Conservation (phyloP, 92 coral and sea anemone species). For the Actinernus sp. region DNA sequence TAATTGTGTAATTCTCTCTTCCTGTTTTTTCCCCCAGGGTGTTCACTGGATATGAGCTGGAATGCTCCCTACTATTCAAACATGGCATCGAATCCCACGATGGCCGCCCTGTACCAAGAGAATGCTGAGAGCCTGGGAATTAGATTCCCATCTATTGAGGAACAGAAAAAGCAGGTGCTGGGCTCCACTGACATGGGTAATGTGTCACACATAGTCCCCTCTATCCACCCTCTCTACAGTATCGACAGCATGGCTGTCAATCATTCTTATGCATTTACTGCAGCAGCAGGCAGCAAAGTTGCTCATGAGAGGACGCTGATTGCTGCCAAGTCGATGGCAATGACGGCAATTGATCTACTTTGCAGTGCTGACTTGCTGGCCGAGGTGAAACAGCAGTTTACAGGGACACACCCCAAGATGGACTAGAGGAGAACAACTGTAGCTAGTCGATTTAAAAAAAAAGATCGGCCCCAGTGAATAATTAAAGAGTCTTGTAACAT, state of each 20-base stretch:
- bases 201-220: constrained; percentile 76
- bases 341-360: constrained; percentile 86
- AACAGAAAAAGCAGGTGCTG: constrained; percentile 15
- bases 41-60: constrained; percentile 67
- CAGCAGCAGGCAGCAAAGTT: constrained; percentile 63
- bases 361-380: constrained; percentile 56
- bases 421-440: too few relatives aligned
- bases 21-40: constrained; percentile 64
- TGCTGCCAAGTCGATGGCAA: constrained; percentile 84
- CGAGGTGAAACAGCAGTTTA: constrained; percentile 40
- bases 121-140: constrained; percentile 91
- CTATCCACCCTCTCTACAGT: constrained; percentile 71
- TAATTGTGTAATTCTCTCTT: too few relatives aligned
- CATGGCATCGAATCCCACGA: constrained; percentile 63
- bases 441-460: too few relatives aligned
- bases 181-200: constrained; percentile 90
- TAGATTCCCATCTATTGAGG: constrained; percentile 45
- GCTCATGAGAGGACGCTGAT: constrained; percentile 79
- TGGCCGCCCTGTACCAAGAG: constrained; percentile 82
- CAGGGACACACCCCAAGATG: neutral
- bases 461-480: too few relatives aligned
- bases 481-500: too few relatives aligned
- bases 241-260: constrained; percentile 73
- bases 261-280: constrained; percentile 85
- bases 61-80: constrained; percentile 29